Conservation (phyloP, 2,797 vertebrate species). For the Hapalemur alaotrensis region DNA sequence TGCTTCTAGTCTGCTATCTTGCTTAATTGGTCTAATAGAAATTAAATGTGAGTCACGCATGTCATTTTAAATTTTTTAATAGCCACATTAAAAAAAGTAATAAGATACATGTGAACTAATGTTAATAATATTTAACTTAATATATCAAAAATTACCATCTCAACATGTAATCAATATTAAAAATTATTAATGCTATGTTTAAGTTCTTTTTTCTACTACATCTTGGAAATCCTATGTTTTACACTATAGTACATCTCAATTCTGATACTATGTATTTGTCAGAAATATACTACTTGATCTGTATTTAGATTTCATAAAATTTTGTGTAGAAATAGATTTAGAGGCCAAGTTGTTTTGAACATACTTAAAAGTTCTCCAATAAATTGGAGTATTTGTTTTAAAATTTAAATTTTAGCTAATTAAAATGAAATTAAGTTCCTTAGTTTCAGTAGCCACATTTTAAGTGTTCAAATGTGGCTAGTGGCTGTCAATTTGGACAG, state of each 20-base stretch:
- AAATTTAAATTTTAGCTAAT: conserved; percentile 8
- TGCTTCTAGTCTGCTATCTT: background rate
- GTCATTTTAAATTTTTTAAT: background rate
- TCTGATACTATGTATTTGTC: background rate
- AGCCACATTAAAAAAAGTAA: background rate
- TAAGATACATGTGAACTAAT: background rate
- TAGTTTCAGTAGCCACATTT: background rate
- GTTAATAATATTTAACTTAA: background rate
- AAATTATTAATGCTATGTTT: conserved; percentile 4
- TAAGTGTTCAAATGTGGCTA: background rate
- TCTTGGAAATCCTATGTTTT: background rate
- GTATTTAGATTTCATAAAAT: conserved; percentile 17
- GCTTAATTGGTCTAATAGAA: background rate
- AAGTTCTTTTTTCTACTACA: background rate
- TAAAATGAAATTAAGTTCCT: background rate
- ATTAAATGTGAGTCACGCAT: background rate
- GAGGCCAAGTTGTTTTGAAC: background rate
- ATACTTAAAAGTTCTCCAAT: background rate
- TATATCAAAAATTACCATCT: background rate
- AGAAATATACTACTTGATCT: background rate
- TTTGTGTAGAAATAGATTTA: background rate
- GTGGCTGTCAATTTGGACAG: background rate
- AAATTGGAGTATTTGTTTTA: background rate
- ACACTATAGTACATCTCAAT: background rate
- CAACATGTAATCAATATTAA: background rate